These are phyloP conservation scores for Hydractinia echinata DNA, from an alignment of 30 jellyfish, hydroid and myxozoan species.

Conservation along the genomic window DNA sequence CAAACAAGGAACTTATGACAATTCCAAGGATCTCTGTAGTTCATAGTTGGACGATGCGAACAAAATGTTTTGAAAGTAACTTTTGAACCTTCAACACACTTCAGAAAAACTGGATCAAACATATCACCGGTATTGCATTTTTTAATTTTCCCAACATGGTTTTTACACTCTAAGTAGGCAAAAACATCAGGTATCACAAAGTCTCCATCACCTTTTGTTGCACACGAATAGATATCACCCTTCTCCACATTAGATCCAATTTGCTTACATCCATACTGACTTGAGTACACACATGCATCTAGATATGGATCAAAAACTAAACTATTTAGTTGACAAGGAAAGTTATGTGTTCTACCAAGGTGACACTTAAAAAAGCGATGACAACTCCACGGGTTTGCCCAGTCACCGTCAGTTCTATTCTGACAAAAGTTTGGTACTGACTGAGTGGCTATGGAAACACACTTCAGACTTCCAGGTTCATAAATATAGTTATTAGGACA, in stretches of 20 bases:
- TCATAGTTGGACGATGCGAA: conserved; percentile 52
- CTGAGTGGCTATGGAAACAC: neutral
- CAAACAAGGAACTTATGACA: conserved; percentile 79
- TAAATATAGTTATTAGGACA: conserved; percentile 6
- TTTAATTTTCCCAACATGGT: neutral
- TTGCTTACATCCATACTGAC: neutral
- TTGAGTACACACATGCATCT: conserved; percentile 22
- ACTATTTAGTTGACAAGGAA: conserved; percentile 42
- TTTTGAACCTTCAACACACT: conserved; percentile 20
- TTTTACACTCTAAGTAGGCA: conserved; percentile 46
- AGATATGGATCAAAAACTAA: conserved; percentile 63
- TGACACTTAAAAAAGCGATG: conserved; percentile 1
- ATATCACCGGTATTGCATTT: conserved; percentile 15
- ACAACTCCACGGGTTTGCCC: conserved; percentile 24
- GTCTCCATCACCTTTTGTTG: conserved; percentile 40
- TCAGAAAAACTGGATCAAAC: conserved; percentile 11
- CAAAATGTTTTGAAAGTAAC: conserved; percentile 43
- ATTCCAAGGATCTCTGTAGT: conserved; percentile 74
- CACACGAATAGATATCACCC: conserved; percentile 6
- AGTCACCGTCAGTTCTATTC: conserved; percentile 13
- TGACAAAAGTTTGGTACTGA: conserved; percentile 2
- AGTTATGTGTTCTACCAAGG: neutral
- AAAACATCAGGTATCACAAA: conserved; percentile 46
- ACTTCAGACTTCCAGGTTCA: neutral
- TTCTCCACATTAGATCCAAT: neutral